Percentiles rank a stretch among this genome's conserved stretches.
phyloP scores from a whole-genome alignment of 2,888 invertebrate species.

The Agonopterix heracliana region DNA sequence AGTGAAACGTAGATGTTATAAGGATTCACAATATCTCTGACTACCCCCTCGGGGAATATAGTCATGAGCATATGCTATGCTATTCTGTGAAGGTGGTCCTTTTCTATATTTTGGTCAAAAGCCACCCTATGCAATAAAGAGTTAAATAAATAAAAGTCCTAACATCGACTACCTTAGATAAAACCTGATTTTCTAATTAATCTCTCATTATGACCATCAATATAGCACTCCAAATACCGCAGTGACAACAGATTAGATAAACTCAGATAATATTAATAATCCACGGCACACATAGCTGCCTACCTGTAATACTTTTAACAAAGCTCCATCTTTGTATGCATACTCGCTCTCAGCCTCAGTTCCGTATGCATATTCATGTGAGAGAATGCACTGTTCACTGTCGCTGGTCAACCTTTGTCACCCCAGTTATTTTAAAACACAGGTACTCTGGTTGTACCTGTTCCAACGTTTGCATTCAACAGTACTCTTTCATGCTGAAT shows the following conservation, averaged over 20 bases:
- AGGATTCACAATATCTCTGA: no score
- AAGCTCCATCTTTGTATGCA: constrained; percentile 29
- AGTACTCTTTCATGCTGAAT: not conserved
- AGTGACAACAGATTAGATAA: not conserved
- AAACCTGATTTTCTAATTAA: no score
- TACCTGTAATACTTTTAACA: constrained; percentile 27
- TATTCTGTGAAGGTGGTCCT: no score
- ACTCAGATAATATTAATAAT: constrained; percentile 35
- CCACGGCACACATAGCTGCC: constrained; percentile 24
- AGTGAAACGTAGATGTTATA: no score
- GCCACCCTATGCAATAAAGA: no score
- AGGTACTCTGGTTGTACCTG: not conserved
- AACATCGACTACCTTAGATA: no score
- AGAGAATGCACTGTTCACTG: constrained; percentile 17
- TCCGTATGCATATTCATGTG: constrained; percentile 29
- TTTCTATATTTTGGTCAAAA: no score
- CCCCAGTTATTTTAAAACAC: not conserved
- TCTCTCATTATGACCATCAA: no score
- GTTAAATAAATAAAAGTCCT: no score
- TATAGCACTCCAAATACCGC: no score
- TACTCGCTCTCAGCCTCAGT: constrained; percentile 15
- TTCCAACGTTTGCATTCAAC: not conserved
- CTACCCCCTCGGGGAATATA: no score
- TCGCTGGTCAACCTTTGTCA: constrained; percentile 15
- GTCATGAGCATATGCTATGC: no score